Evolutionary conservation across 2,888 invertebrate genomes (phyloP).

Genomic region (Molorchus minor): DNA sequence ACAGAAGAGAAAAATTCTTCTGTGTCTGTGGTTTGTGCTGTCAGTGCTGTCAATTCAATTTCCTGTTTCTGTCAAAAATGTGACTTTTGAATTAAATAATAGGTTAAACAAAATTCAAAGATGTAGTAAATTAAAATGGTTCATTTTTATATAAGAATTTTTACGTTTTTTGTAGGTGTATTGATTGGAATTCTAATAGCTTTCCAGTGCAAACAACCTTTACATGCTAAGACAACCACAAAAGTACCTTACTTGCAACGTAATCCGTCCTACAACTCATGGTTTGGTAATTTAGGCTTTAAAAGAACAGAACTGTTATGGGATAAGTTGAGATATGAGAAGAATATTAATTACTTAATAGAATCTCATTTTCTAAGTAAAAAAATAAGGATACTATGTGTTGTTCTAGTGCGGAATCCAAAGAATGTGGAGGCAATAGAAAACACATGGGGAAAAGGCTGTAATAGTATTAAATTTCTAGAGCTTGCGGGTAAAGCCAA

Average conservation of each 20-base stretch:
- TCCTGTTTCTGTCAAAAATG: not conserved
- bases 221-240: not conserved
- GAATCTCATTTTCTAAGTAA: conserved; percentile 54
- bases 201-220: conserved; percentile 26
- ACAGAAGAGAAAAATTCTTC: too few relatives aligned
- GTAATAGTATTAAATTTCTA: conserved; percentile 53
- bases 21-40: too few relatives aligned
- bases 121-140: conserved; percentile 40
- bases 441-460: conserved; percentile 58
- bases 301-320: conserved; percentile 39
- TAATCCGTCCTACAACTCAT: conserved; percentile 41
- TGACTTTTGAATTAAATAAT: not conserved
- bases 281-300: conserved; percentile 46
- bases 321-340: conserved; percentile 51
- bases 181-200: conserved; percentile 46
- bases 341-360: conserved; percentile 37
- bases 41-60: too few relatives aligned
- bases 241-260: conserved; percentile 15
- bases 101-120: not conserved
- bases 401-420: conserved; percentile 62
- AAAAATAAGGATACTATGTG: conserved; percentile 62
- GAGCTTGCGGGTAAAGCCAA: conserved; percentile 41
- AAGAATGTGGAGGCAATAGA: conserved; percentile 58
- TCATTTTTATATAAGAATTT: conserved; percentile 45
- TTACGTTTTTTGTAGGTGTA: conserved; percentile 44